Evolutionary conservation across 2,888 invertebrate genomes (phyloP).

Genomic region (Lasioglossum figueresi): DNA sequence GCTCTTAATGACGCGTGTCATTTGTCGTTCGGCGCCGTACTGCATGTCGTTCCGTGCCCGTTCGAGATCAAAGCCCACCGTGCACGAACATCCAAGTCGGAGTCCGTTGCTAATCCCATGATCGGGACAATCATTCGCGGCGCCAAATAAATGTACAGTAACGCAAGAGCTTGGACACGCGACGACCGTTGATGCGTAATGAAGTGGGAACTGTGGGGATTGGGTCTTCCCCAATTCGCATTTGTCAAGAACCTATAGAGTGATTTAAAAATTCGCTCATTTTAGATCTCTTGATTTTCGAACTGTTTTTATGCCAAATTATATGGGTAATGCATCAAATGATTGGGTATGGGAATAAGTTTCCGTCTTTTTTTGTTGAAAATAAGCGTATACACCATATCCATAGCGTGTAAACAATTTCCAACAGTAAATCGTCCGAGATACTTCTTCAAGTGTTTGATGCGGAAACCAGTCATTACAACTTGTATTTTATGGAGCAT

Average conservation of each 20-base stretch:
- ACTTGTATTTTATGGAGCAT: no score
- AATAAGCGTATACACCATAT: no score
- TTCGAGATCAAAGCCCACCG: constrained; percentile 64
- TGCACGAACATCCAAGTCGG: constrained; percentile 33
- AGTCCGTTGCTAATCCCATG: constrained; percentile 65
- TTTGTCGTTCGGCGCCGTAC: constrained; percentile 67
- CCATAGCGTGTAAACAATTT: no score
- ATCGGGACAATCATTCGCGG: constrained; percentile 53
- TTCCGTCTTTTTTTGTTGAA: no score
- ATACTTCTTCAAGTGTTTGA: no score
- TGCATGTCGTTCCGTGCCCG: constrained; percentile 8
- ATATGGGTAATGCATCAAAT: no score
- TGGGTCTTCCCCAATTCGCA: background rate
- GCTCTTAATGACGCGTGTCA: constrained; percentile 70
- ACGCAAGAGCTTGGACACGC: background rate
- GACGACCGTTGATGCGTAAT: background rate
- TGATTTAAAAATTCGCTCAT: no score
- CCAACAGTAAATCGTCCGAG: no score
- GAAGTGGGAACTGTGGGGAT: background rate
- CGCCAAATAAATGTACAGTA: constrained; percentile 16
- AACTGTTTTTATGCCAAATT: no score
- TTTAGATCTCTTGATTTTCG: no score
- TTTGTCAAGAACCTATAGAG: background rate
- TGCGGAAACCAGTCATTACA: no score
- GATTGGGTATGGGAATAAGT: no score